phyloP scores from a whole-genome alignment of 2,888 invertebrate species.

The Sarcophaga caerulescens region DNA sequence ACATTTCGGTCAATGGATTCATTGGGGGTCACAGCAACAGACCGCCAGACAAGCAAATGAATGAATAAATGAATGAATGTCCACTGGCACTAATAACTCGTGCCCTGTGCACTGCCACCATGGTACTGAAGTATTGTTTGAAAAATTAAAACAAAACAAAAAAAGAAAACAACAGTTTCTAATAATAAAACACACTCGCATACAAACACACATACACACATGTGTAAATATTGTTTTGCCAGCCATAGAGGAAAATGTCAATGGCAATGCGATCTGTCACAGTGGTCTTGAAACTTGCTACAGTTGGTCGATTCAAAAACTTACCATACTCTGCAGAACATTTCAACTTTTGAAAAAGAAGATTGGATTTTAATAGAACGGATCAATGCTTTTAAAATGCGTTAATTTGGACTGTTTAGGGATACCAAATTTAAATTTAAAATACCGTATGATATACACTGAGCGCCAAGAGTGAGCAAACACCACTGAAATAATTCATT shows the following conservation, averaged over 20 bases:
- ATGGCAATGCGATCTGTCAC: too few species aligned
- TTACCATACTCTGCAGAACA: too few species aligned
- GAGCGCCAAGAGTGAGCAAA: too few species aligned
- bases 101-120: slow-evolving; percentile 15
- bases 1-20: too few species aligned
- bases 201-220: neutral
- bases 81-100: slow-evolving; percentile 62
- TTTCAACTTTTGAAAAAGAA: too few species aligned
- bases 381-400: too few species aligned
- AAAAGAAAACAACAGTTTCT: slow-evolving; percentile 22
- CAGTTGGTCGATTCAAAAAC: neutral
- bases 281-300: neutral
- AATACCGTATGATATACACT: too few species aligned
- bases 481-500: too few species aligned
- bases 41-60: slow-evolving; percentile 8
- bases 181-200: slow-evolving; percentile 39
- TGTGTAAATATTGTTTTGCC: neutral
- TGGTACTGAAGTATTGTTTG: slow-evolving; percentile 3
- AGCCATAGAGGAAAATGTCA: neutral
- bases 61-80: slow-evolving; percentile 12
- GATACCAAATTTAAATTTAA: too few species aligned
- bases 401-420: too few species aligned
- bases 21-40: slow-evolving; percentile 27
- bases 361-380: too few species aligned
- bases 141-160: slow-evolving; percentile 15